phyloP scores from a whole-genome alignment of 2,797 vertebrate genomes.

The Numenius phaeopus region DNA sequence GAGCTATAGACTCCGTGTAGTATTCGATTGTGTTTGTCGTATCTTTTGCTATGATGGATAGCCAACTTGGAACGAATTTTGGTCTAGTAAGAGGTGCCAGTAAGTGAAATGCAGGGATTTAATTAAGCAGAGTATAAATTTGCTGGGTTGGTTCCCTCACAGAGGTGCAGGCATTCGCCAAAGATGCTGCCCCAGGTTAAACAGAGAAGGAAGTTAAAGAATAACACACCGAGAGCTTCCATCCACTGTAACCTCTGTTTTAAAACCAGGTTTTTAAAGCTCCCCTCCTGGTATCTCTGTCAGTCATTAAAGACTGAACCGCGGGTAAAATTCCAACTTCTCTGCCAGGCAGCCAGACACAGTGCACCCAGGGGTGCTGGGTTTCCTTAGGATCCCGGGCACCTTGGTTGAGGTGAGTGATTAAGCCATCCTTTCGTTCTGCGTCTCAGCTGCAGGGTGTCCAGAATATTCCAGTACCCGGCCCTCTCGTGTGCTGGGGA shows the following conservation, averaged over 20 bases:
- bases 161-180: background rate
- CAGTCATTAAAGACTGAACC: background rate
- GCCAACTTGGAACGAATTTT: background rate
- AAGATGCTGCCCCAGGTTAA: background rate
- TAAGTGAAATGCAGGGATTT: constrained; percentile 16
- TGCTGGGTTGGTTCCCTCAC: background rate
- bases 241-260: background rate
- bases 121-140: constrained; percentile 26
- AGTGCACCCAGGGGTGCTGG: background rate
- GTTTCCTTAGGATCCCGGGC: background rate
- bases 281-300: background rate
- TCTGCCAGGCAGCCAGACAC: background rate
- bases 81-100: background rate
- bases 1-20: background rate
- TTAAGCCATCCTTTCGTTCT: background rate
- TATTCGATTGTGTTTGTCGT: background rate
- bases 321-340: background rate
- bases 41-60: background rate
- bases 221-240: background rate
- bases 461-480: background rate
- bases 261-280: background rate
- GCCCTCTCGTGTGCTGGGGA: background rate
- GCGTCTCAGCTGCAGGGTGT: background rate
- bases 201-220: background rate
- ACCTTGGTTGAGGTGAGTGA: too few species aligned